Evolutionary conservation across 2,888 invertebrate species (phyloP).

Genomic region (Cinara cedri): DNA sequence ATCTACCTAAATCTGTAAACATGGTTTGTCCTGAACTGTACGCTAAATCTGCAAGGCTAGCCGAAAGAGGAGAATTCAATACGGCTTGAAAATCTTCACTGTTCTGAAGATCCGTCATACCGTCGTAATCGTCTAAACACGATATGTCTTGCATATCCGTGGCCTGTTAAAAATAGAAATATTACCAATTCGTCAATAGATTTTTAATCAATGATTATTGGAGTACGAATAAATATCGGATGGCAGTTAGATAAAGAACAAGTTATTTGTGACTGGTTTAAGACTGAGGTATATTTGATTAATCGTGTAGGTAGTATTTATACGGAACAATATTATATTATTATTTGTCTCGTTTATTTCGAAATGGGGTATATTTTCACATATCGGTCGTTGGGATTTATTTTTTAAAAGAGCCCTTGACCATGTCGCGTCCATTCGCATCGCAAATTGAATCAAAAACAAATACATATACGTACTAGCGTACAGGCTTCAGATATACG

Average conservation of each 20-base stretch:
- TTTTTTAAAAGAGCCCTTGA: slow-evolving; percentile 22
- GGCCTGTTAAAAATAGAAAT: slow-evolving; percentile 60
- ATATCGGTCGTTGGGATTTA: not conserved
- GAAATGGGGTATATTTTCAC: not conserved
- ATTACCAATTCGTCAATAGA: not conserved
- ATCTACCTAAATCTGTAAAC: slow-evolving; percentile 56
- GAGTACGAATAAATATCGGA: not conserved
- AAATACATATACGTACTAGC: slow-evolving; percentile 40
- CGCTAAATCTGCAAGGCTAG: slow-evolving; percentile 77
- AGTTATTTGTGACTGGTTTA: not conserved
- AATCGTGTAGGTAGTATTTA: not conserved
- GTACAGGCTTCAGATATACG: not conserved
- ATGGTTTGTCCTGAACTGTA: slow-evolving; percentile 55
- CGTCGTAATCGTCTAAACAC: slow-evolving; percentile 65
- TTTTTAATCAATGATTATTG: not conserved
- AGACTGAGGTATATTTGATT: not conserved
- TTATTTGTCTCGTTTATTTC: not conserved
- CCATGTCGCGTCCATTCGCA: slow-evolving; percentile 9
- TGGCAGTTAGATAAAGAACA: too few relatives aligned
- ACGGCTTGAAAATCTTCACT: slow-evolving; percentile 79
- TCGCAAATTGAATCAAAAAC: slow-evolving; percentile 41
- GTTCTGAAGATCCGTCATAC: slow-evolving; percentile 63
- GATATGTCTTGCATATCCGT: slow-evolving; percentile 64
- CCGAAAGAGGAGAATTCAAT: slow-evolving; percentile 78
- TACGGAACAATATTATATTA: not conserved